Evolutionary conservation across 2,888 invertebrate genomes (phyloP).

Genomic region (Clunio marinus): DNA sequence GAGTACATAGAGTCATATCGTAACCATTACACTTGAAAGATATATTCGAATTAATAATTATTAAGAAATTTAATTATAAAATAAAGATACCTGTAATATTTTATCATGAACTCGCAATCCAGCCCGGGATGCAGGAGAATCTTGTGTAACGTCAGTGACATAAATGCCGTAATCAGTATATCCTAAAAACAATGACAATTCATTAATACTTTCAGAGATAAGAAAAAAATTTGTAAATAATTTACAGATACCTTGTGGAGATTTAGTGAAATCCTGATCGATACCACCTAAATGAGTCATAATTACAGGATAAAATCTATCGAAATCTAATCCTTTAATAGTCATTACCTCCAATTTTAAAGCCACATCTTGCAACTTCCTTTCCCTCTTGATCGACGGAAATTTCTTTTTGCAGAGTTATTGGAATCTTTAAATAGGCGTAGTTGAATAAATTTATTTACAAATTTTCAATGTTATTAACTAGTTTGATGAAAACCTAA

Average conservation of each 20-base stretch:
- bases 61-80: no score
- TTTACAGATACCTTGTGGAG: conserved; percentile 93
- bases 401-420: conserved; percentile 90
- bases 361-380: conserved; percentile 90
- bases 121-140: conserved; percentile 89
- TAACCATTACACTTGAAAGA: conserved; percentile 48
- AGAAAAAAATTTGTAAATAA: no score
- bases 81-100: conserved; percentile 95
- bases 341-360: conserved; percentile 86
- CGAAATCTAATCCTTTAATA: not conserved
- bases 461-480: no score
- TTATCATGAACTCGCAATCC: conserved; percentile 96
- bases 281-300: conserved; percentile 56
- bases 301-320: conserved; percentile 47
- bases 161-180: conserved; percentile 64
- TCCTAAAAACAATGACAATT: no score
- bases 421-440: conserved; percentile 74
- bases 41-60: no score
- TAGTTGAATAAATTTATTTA: no score
- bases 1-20: conserved; percentile 97
- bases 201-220: no score
- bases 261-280: conserved; percentile 94
- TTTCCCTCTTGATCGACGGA: conserved; percentile 80
- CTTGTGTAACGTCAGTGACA: conserved; percentile 94
- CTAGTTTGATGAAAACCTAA: no score